phyloP scores from a whole-genome alignment of 1,140 invertebrate genomes.

The Cyphomyrmex costatus region DNA sequence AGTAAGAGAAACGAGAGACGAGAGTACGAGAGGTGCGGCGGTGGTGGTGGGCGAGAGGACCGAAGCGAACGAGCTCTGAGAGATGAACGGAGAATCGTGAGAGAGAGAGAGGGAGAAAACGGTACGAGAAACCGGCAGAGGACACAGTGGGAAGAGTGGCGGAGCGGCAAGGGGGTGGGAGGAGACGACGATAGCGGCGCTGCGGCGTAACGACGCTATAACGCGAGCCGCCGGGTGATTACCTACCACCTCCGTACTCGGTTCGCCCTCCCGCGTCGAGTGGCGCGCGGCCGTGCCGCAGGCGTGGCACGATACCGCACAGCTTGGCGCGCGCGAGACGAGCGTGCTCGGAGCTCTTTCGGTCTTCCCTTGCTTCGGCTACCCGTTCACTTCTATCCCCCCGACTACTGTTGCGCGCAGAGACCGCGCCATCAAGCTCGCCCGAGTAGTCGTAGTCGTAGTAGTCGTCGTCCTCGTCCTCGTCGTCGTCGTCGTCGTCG shows the following conservation, averaged over 20 bases:
- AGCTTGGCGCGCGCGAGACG: not conserved
- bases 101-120: constrained; percentile 64
- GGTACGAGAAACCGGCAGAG: constrained; percentile 64
- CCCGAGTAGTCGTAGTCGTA: constrained; percentile 56
- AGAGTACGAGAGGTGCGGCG: constrained; percentile 37
- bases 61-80: constrained; percentile 59
- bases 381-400: constrained; percentile 51
- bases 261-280: constrained; percentile 72
- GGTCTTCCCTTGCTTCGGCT: constrained; percentile 33
- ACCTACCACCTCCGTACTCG: constrained; percentile 80
- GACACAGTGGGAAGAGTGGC: constrained; percentile 62
- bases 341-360: constrained; percentile 42
- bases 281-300: constrained; percentile 52
- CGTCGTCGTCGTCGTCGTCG: constrained; percentile 50
- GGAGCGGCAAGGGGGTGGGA: constrained; percentile 62
- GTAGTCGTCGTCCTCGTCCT: constrained; percentile 62
- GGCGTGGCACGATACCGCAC: constrained; percentile 2
- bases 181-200: constrained; percentile 79
- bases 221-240: constrained; percentile 84
- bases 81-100: constrained; percentile 70
- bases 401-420: constrained; percentile 62
- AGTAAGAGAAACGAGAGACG: constrained; percentile 61
- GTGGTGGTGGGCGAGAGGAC: constrained; percentile 50
- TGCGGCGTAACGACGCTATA: constrained; percentile 85
- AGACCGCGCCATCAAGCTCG: constrained; percentile 64